Evolutionary conservation across 2,888 invertebrate species (phyloP).

Genomic region (Craniophora ligustri): DNA sequence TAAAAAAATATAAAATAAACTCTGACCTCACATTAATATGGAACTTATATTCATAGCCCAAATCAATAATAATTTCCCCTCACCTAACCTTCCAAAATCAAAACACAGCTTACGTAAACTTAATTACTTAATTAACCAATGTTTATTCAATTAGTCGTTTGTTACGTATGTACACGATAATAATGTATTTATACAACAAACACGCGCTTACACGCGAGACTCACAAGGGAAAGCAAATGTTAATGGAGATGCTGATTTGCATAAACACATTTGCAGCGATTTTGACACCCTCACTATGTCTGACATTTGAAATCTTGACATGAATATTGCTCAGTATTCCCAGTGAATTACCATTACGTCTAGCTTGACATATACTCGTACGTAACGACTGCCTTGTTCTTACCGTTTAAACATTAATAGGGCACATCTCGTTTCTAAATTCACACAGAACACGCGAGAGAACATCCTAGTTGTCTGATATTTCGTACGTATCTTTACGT

Average conservation of each 20-base stretch:
- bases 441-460: conserved; percentile 25
- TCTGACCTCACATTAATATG: neutral
- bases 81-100: conserved; percentile 26
- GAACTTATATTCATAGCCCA: neutral
- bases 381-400: conserved; percentile 66
- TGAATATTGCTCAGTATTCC: conserved; percentile 69
- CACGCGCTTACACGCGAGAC: conserved; percentile 62
- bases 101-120: conserved; percentile 26
- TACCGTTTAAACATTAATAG: conserved; percentile 61
- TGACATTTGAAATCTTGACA: conserved; percentile 82
- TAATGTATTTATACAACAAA: conserved; percentile 72
- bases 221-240: conserved; percentile 69
- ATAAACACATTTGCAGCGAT: conserved; percentile 86
- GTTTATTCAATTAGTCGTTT: conserved; percentile 44
- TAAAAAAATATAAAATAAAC: no score
- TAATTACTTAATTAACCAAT: conserved; percentile 39
- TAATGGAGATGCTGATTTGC: conserved; percentile 85
- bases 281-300: conserved; percentile 81
- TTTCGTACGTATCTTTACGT: conserved; percentile 24
- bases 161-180: conserved; percentile 42
- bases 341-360: conserved; percentile 65
- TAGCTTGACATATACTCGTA: conserved; percentile 57
- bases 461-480: conserved; percentile 28
- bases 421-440: conserved; percentile 37
- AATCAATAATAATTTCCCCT: no score